Base-by-base conservation (phyloP, 2,888 invertebrate genomes). In the Erpobdella octoculata region DNA sequence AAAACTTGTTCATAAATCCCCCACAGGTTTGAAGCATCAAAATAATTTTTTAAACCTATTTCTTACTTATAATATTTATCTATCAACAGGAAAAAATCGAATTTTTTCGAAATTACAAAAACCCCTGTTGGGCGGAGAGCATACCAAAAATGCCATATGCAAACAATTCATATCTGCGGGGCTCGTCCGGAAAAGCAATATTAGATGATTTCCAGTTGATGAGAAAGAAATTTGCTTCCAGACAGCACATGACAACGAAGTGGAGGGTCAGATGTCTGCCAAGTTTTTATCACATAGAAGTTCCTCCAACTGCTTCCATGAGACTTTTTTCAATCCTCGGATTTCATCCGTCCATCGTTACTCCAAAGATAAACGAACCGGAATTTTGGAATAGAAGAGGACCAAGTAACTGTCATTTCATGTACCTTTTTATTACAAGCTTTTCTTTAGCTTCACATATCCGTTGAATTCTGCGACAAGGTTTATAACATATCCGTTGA, bases 311-410 rank as follows among this genome's bases (percentile, higher is more conserved):
- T n/a, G 64, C 46, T 53, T 48, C 36, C 62, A 46, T 62, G 28
- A 33, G 70, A 15, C 72, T 73, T 37, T 70, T 38, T 62, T 65
- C 61, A 48, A 48, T 65, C 48, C 65, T 73, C 18, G 65, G 70
- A 28, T 73, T 65, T 65, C 72, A 73, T 37, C 70, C 70, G 3
- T 70, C 41, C 35, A 33, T 73, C 28, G 58, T 58, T 35, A 73
- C 64, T 58, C 70, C 72, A 15, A 37, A 64, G n/a, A 53, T 73
- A 33, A 28, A 61, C 1, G 70, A 73, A 33, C 72, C 72, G 8
- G 72, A 73, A 46, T 73, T 73, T 53, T 73, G 72, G 72, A 73
- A 73, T 37, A 28, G 58, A 37, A 31, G 48, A 25, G 72, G 72
- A 36, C 72, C 72, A 62, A 66, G 72, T 73, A 31, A 31, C 9